phyloP scores from a whole-genome alignment of 2,113 vertebrate species.

The Rhabdornis inornatus region DNA sequence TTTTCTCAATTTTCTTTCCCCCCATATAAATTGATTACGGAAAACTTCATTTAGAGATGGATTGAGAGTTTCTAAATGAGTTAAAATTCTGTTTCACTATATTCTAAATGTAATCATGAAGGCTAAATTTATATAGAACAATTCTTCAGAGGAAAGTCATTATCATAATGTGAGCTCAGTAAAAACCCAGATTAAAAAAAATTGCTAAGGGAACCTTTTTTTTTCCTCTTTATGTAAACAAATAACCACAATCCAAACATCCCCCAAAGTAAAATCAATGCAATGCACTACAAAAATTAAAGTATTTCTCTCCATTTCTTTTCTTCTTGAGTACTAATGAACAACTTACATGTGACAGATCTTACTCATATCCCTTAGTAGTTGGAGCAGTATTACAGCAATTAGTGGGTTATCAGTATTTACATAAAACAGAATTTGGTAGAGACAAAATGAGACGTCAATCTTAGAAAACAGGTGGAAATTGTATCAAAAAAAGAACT shows the following conservation, averaged over 20 bases:
- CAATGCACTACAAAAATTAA: neutral
- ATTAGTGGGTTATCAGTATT: neutral
- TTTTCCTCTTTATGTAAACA: neutral
- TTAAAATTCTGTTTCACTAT: constrained; percentile 26
- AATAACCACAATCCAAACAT: neutral
- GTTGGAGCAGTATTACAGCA: neutral
- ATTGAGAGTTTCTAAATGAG: constrained; percentile 24
- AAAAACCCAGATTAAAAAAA: neutral
- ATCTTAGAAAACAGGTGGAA: neutral
- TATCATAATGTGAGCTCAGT: neutral
- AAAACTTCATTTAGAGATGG: constrained; percentile 33
- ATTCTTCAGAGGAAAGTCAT: constrained; percentile 14
- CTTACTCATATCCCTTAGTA: neutral
- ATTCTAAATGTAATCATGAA: constrained; percentile 33
- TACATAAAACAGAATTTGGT: neutral
- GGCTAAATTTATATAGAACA: constrained; percentile 19
- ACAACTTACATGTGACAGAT: neutral
- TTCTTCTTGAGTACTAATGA: neutral
- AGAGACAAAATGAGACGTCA: neutral
- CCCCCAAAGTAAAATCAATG: neutral
- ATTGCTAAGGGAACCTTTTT: neutral
- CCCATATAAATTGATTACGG: neutral
- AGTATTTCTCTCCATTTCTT: neutral
- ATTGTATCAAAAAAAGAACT: neutral
- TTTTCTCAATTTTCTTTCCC: neutral